Base-by-base conservation (phyloP, 2,888 invertebrate genomes). In the Allophyes oxyacanthae region DNA sequence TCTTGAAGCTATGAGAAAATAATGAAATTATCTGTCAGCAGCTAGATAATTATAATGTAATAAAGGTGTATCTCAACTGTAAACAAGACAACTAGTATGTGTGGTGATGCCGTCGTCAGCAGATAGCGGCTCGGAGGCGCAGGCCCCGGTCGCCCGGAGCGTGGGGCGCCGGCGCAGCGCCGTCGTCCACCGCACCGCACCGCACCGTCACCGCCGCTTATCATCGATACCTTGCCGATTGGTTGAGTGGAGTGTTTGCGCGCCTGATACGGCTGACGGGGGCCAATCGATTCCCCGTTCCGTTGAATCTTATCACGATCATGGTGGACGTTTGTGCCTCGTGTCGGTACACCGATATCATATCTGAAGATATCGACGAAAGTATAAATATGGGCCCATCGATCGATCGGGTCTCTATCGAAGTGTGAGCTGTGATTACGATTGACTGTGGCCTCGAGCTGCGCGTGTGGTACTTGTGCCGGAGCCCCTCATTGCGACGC, bases 371-470 rank as follows among this genome's bases (percentile, higher is more conserved):
- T 92, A 92, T 90, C 86, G 89, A 90, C 84, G 90, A 94, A 92
- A 87, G 92, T 94, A 94, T 94, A 94, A 92, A 94, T 94, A 94
- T 91, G 91, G 79, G 93, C 86, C 91, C 92, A 92, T 94, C 92
- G 88, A 94, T 94, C 93, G 94, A 92, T 92, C 90, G 88, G 84
- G 86, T 86, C 93, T 92, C 92, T 93, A 90, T 94, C 92, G 86
- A 84, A 90, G 86, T 91, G 87, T 83, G 82, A 83, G 84, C 85
- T 79, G 90, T 91, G 91, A 87, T 91, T 86, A 77, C 84, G 83
- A 84, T 85, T 79, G 83, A 87, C 85, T 79, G 86, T 85, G 79
- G 71, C 77, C 71, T 63, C 69, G 43, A 68, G 63, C 63, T 56
- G 66, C 77, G 75, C 78, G 83, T 79, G 82, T 77, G 60, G 64